Percentiles rank a stretch among this genome's conserved stretches.
These are phyloP conservation scores for Lochmaea capreae DNA, from an alignment of 2,888 invertebrate species.

Conservation along the genomic window DNA sequence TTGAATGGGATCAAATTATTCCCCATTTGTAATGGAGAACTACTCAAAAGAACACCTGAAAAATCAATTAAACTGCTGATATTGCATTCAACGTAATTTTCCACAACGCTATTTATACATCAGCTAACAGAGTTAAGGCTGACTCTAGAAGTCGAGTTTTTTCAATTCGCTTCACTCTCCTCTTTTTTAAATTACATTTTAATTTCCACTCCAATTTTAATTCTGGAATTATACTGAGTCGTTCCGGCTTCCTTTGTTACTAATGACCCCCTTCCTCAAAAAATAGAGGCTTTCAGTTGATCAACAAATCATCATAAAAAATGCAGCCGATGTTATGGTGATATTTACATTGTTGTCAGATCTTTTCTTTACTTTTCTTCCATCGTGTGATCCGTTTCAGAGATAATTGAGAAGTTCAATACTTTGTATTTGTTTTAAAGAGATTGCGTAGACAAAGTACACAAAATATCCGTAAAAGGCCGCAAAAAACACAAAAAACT, in stretches of 20 bases:
- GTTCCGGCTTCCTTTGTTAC: background rate
- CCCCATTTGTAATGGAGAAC: background rate
- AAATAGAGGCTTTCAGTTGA: background rate
- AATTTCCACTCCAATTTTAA: slow-evolving; percentile 10
- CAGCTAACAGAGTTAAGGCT: background rate
- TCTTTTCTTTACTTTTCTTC: too few species aligned
- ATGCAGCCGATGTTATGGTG: too few species aligned
- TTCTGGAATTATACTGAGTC: background rate
- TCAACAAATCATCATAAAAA: slow-evolving; percentile 1
- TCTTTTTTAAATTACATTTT: slow-evolving; percentile 10
- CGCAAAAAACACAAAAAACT: too few species aligned
- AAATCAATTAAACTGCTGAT: slow-evolving; percentile 3
- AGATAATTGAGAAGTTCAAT: too few species aligned
- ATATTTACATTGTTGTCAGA: too few species aligned
- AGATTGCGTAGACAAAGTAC: too few species aligned
- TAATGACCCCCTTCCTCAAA: background rate
- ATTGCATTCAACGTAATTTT: slow-evolving; percentile 6
- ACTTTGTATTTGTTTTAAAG: too few species aligned
- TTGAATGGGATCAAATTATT: background rate
- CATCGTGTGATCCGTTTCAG: too few species aligned
- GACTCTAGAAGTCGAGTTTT: slow-evolving; percentile 1
- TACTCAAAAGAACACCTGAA: slow-evolving; percentile 1
- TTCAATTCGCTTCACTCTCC: background rate
- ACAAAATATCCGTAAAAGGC: too few species aligned
- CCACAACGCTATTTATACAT: background rate